Base-by-base conservation (phyloP, 2,797 vertebrate genomes). In the Leptoclinus maculatus region DNA sequence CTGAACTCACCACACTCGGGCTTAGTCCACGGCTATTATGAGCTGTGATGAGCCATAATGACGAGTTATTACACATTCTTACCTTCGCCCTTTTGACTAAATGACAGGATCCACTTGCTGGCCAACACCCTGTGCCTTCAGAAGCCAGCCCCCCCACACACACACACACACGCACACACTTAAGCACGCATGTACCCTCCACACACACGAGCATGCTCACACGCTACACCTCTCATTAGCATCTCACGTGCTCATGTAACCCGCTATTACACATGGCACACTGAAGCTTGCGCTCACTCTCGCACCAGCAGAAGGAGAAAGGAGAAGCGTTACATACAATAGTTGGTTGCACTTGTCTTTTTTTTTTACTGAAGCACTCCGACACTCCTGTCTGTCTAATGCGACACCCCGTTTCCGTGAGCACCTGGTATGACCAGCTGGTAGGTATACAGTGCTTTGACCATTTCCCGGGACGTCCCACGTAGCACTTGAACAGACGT, bases 361-460 rank as follows among this genome's bases (percentile, higher is more conserved):
- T 45, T 74, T 36, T 73, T 41, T 25, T 67, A 25, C 41, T 62
- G 29, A 10, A 34, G 21, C 62, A 65, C 16, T 79, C 63, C 39
- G 66, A 74, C 57, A 63, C 72, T 65, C 38, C 58, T 43, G 34
- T 67, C 38, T 71, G 17, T 68, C 71, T 53, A 34, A 87, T 91
- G 82, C 70, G 71, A 74, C 83, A 78, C 59, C 66, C 54, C n/a
- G 84, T 82, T 88, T 86, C 89, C 83, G 94, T 94, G 94, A 95
- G 94, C 81, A 87, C 92, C 76, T 95, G 94, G 93, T 95, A 93
- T 29, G 94, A 94, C 84, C 92, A 89, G 83, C 89, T 96, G 94
- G 93, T 95, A 92, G 70, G 94, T 92, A 43, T 16, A 75, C 71
- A 60, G 32, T 32, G 67, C 51, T 68, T 32, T 53, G 45, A 32